A percentile compares a stretch with the other conserved stretches of the same genome.
phyloP scores from a whole-genome alignment of 2,888 invertebrate species.

The Tetragonula carbonaria region DNA sequence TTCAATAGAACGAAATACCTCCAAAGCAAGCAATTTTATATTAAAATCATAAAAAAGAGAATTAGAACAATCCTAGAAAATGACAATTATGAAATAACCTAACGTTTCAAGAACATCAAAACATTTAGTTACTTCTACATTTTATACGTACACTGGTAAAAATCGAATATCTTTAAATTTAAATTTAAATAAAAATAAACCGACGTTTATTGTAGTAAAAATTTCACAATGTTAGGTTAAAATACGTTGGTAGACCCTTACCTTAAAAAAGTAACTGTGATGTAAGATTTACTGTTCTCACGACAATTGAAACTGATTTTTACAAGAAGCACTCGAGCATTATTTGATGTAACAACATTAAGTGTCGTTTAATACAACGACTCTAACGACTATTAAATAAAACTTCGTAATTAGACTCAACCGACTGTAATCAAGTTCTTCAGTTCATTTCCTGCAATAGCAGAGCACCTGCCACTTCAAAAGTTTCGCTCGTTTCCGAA shows the following conservation, averaged over 20 bases:
- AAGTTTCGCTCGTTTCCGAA: not conserved
- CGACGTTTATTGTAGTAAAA: no score
- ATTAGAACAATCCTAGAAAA: no score
- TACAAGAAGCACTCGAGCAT: conserved; percentile 55
- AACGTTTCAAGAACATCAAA: no score
- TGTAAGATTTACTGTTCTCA: conserved; percentile 58
- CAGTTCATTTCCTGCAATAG: conserved; percentile 39
- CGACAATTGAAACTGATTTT: conserved; percentile 62
- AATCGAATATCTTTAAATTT: no score
- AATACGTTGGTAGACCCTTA: not conserved
- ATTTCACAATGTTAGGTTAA: no score
- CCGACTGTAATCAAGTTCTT: conserved; percentile 45
- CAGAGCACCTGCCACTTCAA: not conserved
- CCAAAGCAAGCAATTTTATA: no score
- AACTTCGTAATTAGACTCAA: conserved; percentile 61
- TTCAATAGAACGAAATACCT: no score
- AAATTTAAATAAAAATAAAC: no score
- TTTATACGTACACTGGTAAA: no score
- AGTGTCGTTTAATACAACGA: conserved; percentile 62
- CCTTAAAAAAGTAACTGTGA: not conserved
- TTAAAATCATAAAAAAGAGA: no score
- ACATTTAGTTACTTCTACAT: no score
- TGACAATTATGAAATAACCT: no score
- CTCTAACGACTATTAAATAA: conserved; percentile 50
- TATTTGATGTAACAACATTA: conserved; percentile 60